phyloP scores from a whole-genome alignment of 2,888 invertebrate genomes.

The Teleogryllus oceanicus region DNA sequence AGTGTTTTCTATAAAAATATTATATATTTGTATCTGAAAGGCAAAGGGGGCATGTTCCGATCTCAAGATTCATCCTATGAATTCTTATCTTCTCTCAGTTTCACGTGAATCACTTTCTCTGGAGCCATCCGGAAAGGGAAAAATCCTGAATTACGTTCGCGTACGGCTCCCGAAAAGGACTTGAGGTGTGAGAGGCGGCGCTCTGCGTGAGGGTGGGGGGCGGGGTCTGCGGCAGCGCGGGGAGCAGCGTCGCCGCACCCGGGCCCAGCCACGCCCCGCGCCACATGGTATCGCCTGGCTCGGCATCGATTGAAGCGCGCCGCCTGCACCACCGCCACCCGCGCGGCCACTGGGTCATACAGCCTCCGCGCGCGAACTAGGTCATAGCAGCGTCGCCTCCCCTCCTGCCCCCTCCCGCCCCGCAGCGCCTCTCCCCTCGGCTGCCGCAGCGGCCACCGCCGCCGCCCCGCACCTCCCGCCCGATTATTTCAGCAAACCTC shows the following conservation, averaged over 20 bases:
- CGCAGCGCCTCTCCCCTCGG: too few species aligned
- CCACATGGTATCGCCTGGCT: constrained; percentile 32
- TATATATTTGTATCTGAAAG: too few species aligned
- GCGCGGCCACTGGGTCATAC: background rate
- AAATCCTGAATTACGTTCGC: too few species aligned
- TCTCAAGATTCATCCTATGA: too few species aligned
- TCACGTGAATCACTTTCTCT: too few species aligned
- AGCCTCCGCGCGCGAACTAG: constrained; percentile 11
- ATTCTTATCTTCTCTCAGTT: too few species aligned
- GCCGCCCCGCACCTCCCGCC: background rate
- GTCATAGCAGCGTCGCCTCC: background rate
- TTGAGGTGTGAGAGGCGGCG: background rate
- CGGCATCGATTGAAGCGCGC: constrained; percentile 4
- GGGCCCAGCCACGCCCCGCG: constrained; percentile 28
- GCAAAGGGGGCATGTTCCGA: too few species aligned
- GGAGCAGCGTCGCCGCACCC: background rate
- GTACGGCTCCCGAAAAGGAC: background rate
- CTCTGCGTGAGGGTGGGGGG: background rate
- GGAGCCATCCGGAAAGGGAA: too few species aligned
- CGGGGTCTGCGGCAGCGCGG: constrained; percentile 12
- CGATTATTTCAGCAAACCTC: constrained; percentile 18
- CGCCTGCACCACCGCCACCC: background rate
- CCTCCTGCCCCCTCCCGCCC: background rate
- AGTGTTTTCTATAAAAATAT: too few species aligned
- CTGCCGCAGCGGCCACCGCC: background rate